phyloP scores from a whole-genome alignment of 2,888 invertebrate genomes.

The Romanomermis culicivorax region DNA sequence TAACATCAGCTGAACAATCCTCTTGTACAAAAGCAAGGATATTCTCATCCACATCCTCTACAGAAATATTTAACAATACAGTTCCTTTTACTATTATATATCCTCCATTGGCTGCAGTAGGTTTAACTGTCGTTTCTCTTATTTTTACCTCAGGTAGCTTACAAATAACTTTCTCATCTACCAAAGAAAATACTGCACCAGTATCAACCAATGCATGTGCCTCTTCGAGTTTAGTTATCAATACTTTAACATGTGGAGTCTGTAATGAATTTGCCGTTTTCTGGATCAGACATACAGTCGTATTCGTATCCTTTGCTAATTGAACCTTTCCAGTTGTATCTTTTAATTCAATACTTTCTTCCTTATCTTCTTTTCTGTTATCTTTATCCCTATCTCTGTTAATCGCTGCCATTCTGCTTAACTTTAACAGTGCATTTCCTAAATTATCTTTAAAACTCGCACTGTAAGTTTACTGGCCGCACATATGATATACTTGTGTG shows the following conservation, averaged over 20 bases:
- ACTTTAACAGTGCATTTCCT: too few relatives aligned
- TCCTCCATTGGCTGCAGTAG: not conserved
- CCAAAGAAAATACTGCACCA: not conserved
- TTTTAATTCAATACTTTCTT: not conserved
- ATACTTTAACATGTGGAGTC: not conserved
- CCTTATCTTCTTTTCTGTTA: not conserved
- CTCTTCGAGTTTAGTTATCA: not conserved
- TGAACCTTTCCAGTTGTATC: not conserved
- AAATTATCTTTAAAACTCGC: too few relatives aligned
- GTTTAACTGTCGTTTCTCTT: not conserved
- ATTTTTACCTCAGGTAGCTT: not conserved
- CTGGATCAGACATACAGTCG: too few relatives aligned
- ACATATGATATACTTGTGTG: too few relatives aligned
- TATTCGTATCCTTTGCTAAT: not conserved
- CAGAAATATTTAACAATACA: not conserved
- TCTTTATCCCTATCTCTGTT: too few relatives aligned
- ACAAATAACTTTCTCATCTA: not conserved
- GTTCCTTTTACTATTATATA: not conserved
- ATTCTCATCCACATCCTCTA: not conserved
- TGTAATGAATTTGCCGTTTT: too few relatives aligned
- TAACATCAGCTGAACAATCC: not conserved
- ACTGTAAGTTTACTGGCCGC: too few relatives aligned
- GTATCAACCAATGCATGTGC: not conserved
- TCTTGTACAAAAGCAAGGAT: not conserved
- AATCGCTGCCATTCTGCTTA: too few relatives aligned